These are phyloP conservation scores for Sandelia bainsii DNA, from an alignment of 2,797 vertebrate genomes.

Conservation along the genomic window DNA sequence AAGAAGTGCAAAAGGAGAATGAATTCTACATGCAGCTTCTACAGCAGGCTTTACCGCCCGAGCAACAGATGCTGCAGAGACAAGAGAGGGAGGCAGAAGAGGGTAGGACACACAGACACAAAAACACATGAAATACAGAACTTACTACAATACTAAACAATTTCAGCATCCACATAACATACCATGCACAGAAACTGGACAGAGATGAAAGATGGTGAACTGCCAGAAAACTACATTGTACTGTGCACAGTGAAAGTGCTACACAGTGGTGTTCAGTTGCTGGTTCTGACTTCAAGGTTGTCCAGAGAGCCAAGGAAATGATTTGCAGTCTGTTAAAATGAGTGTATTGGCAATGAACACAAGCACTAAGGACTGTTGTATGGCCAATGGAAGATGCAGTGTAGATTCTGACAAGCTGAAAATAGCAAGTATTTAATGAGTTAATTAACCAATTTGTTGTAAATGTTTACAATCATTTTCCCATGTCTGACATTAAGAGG, in stretches of 20 bases:
- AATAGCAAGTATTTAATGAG: neutral
- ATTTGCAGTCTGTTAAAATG: too few species aligned
- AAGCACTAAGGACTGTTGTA: too few species aligned
- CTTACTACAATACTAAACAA: neutral
- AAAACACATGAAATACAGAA: neutral
- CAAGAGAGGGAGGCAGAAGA: slow-evolving; percentile 96
- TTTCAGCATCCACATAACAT: too few species aligned
- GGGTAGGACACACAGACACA: slow-evolving; percentile 83
- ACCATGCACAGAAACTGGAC: neutral
- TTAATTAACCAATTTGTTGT: neutral
- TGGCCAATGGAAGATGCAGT: neutral
- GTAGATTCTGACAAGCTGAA: neutral
- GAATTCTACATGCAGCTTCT: slow-evolving; percentile 99
- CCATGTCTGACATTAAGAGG: neutral
- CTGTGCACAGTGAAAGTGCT: neutral
- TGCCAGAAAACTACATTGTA: neutral
- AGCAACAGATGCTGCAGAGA: slow-evolving; percentile 97
- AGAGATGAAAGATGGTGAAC: neutral
- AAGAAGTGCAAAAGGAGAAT: slow-evolving; percentile 98
- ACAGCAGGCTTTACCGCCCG: slow-evolving; percentile 95
- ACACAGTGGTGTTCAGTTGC: too few species aligned
- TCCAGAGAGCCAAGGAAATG: too few species aligned
- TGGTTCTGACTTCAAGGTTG: too few species aligned
- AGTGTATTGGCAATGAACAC: neutral
- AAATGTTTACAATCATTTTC: neutral